Conservation (phyloP, 2,888 invertebrate species). For the Limnephilus lunatus region DNA sequence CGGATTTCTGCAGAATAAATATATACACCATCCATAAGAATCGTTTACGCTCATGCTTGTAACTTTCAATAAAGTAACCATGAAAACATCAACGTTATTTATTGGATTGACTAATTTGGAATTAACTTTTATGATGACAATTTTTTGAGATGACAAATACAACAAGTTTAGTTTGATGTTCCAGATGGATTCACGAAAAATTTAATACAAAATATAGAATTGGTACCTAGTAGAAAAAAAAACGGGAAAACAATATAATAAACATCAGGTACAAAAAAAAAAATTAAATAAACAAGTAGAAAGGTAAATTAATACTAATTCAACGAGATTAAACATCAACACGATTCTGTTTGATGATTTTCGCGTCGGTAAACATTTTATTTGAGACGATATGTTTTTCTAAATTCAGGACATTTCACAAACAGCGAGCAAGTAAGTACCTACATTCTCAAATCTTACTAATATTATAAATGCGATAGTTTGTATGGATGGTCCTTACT, state of each 20-base stretch:
- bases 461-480: too few species aligned
- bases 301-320: background rate
- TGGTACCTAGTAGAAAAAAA: background rate
- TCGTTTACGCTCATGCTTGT: background rate
- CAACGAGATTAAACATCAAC: background rate
- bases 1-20: background rate
- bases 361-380: background rate
- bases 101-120: background rate
- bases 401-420: background rate
- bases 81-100: background rate
- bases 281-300: too few species aligned
- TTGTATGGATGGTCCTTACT: too few species aligned
- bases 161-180: background rate
- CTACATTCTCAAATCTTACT: too few species aligned
- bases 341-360: background rate
- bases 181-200: background rate
- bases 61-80: background rate
- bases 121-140: too few species aligned
- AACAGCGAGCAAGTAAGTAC: background rate
- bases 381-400: background rate
- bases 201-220: background rate
- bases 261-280: background rate
- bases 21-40: background rate
- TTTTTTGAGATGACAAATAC: background rate
- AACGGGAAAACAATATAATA: background rate